Percentiles rank a stretch among this genome's conserved stretches.
Evolutionary conservation across 2,113 vertebrate genomes (phyloP).

Genomic region (Tychaedon coryphoeus): DNA sequence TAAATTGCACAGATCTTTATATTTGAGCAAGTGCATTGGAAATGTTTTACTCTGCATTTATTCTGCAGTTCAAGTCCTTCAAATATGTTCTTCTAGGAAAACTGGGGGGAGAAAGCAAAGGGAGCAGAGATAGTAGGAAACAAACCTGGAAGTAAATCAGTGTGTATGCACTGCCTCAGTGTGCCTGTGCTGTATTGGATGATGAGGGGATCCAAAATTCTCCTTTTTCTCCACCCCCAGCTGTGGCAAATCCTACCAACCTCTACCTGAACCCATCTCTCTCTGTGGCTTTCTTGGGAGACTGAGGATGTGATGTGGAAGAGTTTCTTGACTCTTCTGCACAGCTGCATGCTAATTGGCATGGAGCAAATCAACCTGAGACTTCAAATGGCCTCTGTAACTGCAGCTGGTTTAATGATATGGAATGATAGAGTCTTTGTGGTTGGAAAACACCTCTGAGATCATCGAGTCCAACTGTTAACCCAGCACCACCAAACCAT

Average conservation of each 20-base stretch:
- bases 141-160: not conserved
- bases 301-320: not conserved
- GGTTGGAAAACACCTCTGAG: not conserved
- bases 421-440: not conserved
- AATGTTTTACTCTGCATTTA: slow-evolving; percentile 24
- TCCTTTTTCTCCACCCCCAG: not conserved
- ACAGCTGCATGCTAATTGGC: not conserved
- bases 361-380: not conserved
- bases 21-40: slow-evolving; percentile 49
- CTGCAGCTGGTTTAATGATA: not conserved
- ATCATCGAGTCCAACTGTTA: rapidly evolving
- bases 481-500: not conserved
- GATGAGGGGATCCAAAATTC: not conserved
- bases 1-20: slow-evolving; percentile 20
- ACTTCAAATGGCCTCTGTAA: not conserved
- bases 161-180: not conserved
- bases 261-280: not conserved
- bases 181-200: not conserved
- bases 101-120: not conserved
- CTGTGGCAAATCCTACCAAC: not conserved
- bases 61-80: not conserved
- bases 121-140: not conserved
- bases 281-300: not conserved
- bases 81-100: not conserved
- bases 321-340: not conserved